Base-by-base conservation (phyloP, 35 echinoderm and acorn worm species). In the Chiridota heheva region DNA sequence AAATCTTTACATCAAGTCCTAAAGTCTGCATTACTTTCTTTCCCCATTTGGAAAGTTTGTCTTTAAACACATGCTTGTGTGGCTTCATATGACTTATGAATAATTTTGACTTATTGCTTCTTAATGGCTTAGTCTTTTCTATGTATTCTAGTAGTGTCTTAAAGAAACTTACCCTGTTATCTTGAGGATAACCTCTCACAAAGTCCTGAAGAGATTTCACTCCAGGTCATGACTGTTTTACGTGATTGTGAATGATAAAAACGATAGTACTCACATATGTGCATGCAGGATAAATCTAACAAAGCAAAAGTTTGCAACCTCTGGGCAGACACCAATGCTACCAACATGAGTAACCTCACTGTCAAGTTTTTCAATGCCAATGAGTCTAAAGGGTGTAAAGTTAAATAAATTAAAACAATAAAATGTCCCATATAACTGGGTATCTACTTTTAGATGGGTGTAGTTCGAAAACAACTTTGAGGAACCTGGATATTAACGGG, bases 31-130 rank as follows among this genome's bases (percentile, higher is more conserved):
- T 41, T 10, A 62, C 47, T 5, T 32, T 43, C 28, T 77, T 78
- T 47, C 85, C 81, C 89, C 89, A 91, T 25, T 53, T 32, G 13
- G 80, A 26, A 69, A 84, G 84, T 30, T 80, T 80, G 32, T 89
- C 51, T 42, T 45, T 80, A 38, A 28, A 53, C 13, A 89, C 66
- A 27, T 35, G 40, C 12, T 58, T 41, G 33, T 84, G 67, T 38
- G 91, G 86, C 29, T 84, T 88, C 41, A 64, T 72, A 53, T 49
- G 85, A 45, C 80, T 84, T 33, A 95, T 65, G 4, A 89, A 95
- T 16, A 95, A 57, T 5, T 73, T 35, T 13, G 37, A 57, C 47
- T 68, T 73, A 40, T 37, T 40, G 15, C 65, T 66, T 36, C 86
- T 63, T 16, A 87, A 53, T 4, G 31, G 69, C 18, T 28, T 66